Conservation (phyloP, 1,140 invertebrate genomes). For the Trachymyrmex septentrionalis region DNA sequence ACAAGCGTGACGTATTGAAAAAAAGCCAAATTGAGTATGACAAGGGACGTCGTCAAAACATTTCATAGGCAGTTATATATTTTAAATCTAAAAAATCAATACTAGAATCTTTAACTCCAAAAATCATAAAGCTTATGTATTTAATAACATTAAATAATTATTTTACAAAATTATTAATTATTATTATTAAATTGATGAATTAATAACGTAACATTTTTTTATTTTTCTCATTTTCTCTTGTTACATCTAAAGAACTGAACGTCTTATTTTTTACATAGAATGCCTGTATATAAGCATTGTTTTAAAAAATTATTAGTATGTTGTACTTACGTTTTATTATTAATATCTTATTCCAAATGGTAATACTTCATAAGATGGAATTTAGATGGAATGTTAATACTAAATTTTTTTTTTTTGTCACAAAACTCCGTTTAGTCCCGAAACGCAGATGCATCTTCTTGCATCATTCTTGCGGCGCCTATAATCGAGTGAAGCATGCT, state of each 20-base stretch:
- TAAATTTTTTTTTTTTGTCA: neutral
- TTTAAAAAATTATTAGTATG: neutral
- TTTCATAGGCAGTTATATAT: neutral
- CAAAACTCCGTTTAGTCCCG: neutral
- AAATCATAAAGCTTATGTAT: neutral
- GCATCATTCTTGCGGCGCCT: slow-evolving; percentile 10
- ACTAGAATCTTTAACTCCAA: neutral
- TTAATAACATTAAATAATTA: neutral
- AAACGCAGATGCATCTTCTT: neutral
- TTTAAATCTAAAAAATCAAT: neutral
- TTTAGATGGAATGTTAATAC: neutral
- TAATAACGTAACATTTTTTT: neutral
- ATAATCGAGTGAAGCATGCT: slow-evolving; percentile 18
- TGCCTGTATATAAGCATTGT: neutral
- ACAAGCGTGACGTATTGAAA: slow-evolving; percentile 50
- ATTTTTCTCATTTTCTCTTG: neutral
- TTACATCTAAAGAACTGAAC: neutral
- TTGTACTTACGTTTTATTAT: neutral
- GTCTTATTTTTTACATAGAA: neutral
- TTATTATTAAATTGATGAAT: neutral
- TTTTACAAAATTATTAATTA: neutral
- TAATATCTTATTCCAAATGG: neutral
- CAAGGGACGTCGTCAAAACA: slow-evolving; percentile 6
- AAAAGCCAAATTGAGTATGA: slow-evolving; percentile 38
- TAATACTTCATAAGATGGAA: neutral